Conservation (phyloP, 2,888 invertebrate species). For the Lypha dubia region DNA sequence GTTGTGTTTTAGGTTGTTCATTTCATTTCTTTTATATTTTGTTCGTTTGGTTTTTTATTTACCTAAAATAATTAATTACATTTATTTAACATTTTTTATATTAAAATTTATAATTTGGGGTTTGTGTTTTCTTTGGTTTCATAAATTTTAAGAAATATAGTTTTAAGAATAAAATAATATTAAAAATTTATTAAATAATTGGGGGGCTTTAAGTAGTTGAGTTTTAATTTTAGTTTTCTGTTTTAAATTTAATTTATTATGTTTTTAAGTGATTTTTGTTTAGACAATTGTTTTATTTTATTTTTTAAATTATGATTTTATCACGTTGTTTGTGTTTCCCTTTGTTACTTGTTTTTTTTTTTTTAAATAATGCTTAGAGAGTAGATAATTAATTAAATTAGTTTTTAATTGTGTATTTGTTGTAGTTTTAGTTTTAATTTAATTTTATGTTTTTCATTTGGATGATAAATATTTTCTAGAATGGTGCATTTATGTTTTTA, state of each 20-base stretch:
- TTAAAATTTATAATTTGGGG: conserved; percentile 37
- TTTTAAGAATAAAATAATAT: conserved; percentile 37
- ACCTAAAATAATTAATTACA: conserved; percentile 44
- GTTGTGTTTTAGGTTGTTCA: conserved; percentile 36
- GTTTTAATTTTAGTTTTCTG: no score
- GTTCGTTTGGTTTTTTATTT: no score
- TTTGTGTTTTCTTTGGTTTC: conserved; percentile 7
- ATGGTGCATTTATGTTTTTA: conserved; percentile 64
- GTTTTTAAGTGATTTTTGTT: conserved; percentile 64
- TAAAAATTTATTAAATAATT: conserved; percentile 38
- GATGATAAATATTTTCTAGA: conserved; percentile 54
- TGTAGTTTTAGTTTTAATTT: conserved; percentile 29
- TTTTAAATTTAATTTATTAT: conserved; percentile 39
- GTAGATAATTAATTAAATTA: conserved; percentile 52
- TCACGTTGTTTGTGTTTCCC: conserved; percentile 79
- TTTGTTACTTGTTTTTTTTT: conserved; percentile 77
- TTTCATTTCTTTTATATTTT: conserved; percentile 15
- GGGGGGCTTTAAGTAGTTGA: conserved; percentile 22
- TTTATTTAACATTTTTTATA: conserved; percentile 59
- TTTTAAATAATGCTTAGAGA: conserved; percentile 72
- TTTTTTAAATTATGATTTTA: conserved; percentile 76
- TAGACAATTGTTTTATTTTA: conserved; percentile 73
- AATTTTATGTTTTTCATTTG: conserved; percentile 30
- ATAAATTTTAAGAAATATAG: conserved; percentile 43
- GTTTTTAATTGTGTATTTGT: conserved; percentile 45